Conservation (phyloP, 2,797 vertebrate genomes). For the Galaxias olidus region DNA sequence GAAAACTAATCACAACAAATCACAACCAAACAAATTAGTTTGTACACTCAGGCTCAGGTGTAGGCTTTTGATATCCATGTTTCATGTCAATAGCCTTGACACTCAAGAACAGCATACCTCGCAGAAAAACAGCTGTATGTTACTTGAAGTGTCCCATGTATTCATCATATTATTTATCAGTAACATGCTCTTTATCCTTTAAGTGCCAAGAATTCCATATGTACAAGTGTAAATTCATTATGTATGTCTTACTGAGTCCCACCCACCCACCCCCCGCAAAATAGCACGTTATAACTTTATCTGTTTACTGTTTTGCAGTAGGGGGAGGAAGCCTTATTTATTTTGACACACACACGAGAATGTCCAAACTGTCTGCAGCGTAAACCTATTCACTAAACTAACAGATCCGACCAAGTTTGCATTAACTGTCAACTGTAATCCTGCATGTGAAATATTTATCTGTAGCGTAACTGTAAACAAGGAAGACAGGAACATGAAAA, state of each 20-base stretch:
- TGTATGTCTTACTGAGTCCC: background rate
- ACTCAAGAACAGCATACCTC: too few species aligned
- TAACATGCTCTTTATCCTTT: background rate
- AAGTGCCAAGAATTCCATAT: background rate
- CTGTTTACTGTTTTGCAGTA: conserved; percentile 11
- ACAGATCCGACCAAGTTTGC: conserved; percentile 5
- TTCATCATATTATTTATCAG: too few species aligned
- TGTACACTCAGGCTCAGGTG: background rate
- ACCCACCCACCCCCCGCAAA: too few species aligned
- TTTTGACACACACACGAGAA: conserved; percentile 3
- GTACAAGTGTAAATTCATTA: too few species aligned
- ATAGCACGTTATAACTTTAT: too few species aligned
- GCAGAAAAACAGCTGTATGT: too few species aligned
- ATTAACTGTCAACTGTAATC: conserved; percentile 18
- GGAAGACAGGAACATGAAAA: conserved; percentile 11
- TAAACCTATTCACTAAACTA: background rate
- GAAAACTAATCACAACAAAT: conserved; percentile 5
- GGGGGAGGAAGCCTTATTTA: conserved; percentile 19
- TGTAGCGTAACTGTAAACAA: conserved; percentile 36
- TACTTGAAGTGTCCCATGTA: too few species aligned
- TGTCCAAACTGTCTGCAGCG: background rate
- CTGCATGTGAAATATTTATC: conserved; percentile 51
- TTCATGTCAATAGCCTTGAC: background rate
- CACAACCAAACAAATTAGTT: conserved; percentile 4
- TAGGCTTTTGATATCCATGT: background rate